Evolutionary conservation across 1,140 invertebrate species (phyloP), one percentile per base, ranked within the genome.

Genomic region (Drosophila takahashii): DNA sequence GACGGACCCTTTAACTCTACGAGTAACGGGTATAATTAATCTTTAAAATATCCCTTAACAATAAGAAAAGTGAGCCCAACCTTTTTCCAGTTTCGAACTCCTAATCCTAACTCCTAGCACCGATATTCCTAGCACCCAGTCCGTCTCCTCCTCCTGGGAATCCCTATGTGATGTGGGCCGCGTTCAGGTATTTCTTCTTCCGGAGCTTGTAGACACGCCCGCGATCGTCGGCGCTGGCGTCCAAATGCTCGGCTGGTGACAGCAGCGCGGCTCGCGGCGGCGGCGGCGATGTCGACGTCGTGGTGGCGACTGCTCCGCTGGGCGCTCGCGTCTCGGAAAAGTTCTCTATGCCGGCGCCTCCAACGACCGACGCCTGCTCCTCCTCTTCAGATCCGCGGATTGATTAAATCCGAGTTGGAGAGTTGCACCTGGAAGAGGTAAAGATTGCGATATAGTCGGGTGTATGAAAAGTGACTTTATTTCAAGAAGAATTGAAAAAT

Each of bases 161-260:
- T 53, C 34, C 37, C 84, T 91, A 91, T 61, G 90, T 91, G 22
- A 90, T 91, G 50, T 91, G 79, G 11, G 77, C 80, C n/a, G 59
- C 62, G 77, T 79, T 73, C 16, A 79, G 56, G 37, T 83, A 91
- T 87, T 87, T 87, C 90, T 91, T 91, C 72, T 91, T 91, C 80
- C 90, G 90, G 75, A 91, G 76, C 81, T 91, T 91, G 72, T 91
- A 91, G 71, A 91, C 90, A 85, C 90, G 87, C 83, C 90, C 85
- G 90, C 87, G 90, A 79, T 91, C 81, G 54, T 39, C 81, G 69
- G 74, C 73, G 80, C 83, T 83, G 83, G 83, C 83, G 83, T 89
- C 83, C 83, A 87, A 87, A 54, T 83, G 84, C 79, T 81, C 79
- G 70, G 42, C 64, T 78, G 59, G 13, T 67, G 71, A 87, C 84